Percentiles rank a stretch among this genome's conserved stretches.
phyloP scores from a whole-genome alignment of 2,113 vertebrate genomes.

The Centropus unirufus region DNA sequence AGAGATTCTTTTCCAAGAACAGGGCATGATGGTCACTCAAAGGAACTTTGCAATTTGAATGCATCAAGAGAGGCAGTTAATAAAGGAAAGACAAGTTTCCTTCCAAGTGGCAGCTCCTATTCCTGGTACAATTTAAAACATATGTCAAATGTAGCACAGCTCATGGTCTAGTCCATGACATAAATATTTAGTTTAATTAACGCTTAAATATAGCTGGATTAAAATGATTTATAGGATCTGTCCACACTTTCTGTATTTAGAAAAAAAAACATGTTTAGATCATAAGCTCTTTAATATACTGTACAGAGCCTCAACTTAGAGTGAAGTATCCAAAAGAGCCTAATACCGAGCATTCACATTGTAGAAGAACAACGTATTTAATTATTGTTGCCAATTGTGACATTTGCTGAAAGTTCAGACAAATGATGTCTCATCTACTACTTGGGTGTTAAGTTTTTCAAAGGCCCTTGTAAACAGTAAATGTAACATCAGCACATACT shows the following conservation, averaged over 20 bases:
- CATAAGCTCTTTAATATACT: not conserved
- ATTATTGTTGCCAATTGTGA: not conserved
- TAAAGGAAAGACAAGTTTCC: not conserved
- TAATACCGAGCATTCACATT: not conserved
- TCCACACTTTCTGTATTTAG: not conserved
- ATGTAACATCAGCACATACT: not conserved
- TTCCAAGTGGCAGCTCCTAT: not conserved
- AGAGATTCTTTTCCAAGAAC: not conserved
- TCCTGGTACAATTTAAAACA: not conserved
- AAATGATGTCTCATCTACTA: not conserved
- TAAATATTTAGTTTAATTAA: not conserved
- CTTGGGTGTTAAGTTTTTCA: not conserved
- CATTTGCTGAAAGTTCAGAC: not conserved
- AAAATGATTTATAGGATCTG: not conserved
- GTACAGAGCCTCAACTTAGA: not conserved
- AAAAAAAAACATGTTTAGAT: not conserved
- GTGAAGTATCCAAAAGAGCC: not conserved
- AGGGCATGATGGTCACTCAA: not conserved
- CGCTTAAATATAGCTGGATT: not conserved
- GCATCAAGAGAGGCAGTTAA: not conserved
- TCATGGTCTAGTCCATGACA: not conserved
- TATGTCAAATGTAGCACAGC: not conserved
- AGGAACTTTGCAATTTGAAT: not conserved
- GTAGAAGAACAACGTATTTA: not conserved
- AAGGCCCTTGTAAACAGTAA: not conserved